Percentiles rank a stretch among this genome's conserved stretches.
phyloP scores from a whole-genome alignment of 2,888 invertebrate genomes.

The Oasisia sp. region DNA sequence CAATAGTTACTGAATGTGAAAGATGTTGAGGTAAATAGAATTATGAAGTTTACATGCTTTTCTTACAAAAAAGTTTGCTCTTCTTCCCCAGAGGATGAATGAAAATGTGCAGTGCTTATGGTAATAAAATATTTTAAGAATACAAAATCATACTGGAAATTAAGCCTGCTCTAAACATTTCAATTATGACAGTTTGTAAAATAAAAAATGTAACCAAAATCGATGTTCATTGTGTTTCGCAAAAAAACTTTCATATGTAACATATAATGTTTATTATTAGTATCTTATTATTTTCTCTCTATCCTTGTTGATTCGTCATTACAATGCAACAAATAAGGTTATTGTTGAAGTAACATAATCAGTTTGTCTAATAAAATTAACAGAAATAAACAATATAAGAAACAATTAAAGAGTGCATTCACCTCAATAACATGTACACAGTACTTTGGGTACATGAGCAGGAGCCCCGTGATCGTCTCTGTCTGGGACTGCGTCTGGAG shows the following conservation, averaged over 20 bases:
- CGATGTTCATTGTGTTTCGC: background rate
- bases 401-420: background rate
- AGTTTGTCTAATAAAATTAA: background rate
- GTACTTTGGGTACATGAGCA: constrained; percentile 61
- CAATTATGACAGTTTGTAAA: too few species aligned
- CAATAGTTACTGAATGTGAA: background rate
- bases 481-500: constrained; percentile 53
- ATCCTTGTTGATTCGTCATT: too few species aligned
- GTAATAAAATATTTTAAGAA: too few species aligned
- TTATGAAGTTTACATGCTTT: background rate
- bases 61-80: too few species aligned
- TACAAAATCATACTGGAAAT: too few species aligned
- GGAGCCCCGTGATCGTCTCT: constrained; percentile 59
- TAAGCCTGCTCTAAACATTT: too few species aligned
- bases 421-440: constrained; percentile 63
- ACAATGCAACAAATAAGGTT: too few species aligned
- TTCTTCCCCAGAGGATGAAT: too few species aligned
- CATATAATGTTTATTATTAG: background rate
- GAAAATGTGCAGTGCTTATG: too few species aligned
- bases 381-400: background rate
- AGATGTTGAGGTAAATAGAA: background rate
- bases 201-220: too few species aligned
- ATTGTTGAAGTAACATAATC: background rate
- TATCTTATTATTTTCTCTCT: background rate
- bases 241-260: background rate